Evolutionary conservation across 2,113 vertebrate species (phyloP).

Genomic region (Poeciliopsis prolifica): DNA sequence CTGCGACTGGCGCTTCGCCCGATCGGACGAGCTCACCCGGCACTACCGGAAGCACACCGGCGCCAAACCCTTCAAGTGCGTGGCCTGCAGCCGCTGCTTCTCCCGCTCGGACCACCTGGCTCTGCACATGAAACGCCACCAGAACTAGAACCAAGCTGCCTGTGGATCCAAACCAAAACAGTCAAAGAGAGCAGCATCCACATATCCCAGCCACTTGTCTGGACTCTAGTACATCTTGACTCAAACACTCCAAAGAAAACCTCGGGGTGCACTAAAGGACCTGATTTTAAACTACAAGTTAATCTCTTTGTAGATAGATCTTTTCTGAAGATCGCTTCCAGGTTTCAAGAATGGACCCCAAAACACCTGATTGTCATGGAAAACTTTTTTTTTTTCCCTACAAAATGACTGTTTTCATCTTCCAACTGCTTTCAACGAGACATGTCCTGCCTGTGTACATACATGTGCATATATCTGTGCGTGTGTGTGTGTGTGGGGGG

Average conservation of each 20-base stretch:
- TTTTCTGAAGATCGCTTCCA: not conserved
- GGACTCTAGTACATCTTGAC: not conserved
- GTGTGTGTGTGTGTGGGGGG: too few species aligned
- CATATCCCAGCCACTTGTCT: not conserved
- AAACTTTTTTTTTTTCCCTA: not conserved
- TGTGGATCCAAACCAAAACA: not conserved
- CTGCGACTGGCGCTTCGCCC: slow-evolving; percentile 90
- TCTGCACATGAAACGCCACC: slow-evolving; percentile 91
- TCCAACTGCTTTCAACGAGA: slow-evolving; percentile 30
- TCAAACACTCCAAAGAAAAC: not conserved
- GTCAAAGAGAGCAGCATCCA: not conserved
- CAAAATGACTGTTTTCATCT: slow-evolving; percentile 3
- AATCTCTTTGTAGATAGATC: not conserved
- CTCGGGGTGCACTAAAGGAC: not conserved
- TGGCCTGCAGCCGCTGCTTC: slow-evolving; percentile 88
- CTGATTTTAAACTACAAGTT: not conserved
- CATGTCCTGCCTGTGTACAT: slow-evolving; percentile 52
- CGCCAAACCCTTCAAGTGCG: slow-evolving; percentile 88
- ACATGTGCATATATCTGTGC: slow-evolving; percentile 53
- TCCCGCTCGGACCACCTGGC: slow-evolving; percentile 91
- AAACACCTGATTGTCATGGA: slow-evolving; percentile 18
- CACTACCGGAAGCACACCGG: slow-evolving; percentile 91
- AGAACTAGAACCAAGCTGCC: slow-evolving; percentile 74
- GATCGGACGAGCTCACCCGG: slow-evolving; percentile 88
- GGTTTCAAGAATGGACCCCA: not conserved